A percentile compares a stretch with the other conserved stretches of the same genome.
Evolutionary conservation across 1,140 invertebrate species (phyloP).

Genomic region (Lordiphosa collinella): DNA sequence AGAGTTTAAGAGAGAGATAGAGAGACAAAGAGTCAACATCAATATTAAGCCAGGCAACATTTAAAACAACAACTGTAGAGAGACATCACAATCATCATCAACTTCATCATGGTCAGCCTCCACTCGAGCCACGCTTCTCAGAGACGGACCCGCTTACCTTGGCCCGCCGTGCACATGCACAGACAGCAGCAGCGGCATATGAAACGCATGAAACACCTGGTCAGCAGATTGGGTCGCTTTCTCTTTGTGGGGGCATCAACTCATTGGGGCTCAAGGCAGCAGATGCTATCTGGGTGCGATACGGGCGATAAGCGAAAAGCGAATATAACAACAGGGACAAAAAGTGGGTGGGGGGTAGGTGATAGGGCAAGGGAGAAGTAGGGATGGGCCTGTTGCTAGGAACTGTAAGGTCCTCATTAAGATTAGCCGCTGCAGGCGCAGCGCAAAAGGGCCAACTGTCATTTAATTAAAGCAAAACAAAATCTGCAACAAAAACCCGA

Average conservation of each 20-base stretch:
- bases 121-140: not conserved
- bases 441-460: not conserved
- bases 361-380: not conserved
- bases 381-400: too few species aligned
- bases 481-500: not conserved
- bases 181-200: conserved; percentile 21
- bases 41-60: conserved; percentile 12
- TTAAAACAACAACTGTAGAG: conserved; percentile 5
- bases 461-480: conserved; percentile 25
- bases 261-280: conserved; percentile 22
- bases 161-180: conserved; percentile 38
- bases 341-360: not conserved
- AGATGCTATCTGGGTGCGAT: conserved; percentile 27
- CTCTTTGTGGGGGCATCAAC: conserved; percentile 15
- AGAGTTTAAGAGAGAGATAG: not conserved
- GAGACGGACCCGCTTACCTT: conserved; percentile 40
- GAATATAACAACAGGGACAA: conserved; percentile 7
- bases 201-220: conserved; percentile 20
- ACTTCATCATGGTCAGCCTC: not conserved
- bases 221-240: conserved; percentile 20
- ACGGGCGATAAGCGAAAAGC: conserved; percentile 33
- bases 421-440: not conserved
- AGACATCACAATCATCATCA: conserved; percentile 8
- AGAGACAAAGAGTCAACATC: not conserved
- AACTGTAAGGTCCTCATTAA: not conserved